Evolutionary conservation across 2,797 vertebrate species (phyloP).

Genomic region (Mionectes olivaceus): DNA sequence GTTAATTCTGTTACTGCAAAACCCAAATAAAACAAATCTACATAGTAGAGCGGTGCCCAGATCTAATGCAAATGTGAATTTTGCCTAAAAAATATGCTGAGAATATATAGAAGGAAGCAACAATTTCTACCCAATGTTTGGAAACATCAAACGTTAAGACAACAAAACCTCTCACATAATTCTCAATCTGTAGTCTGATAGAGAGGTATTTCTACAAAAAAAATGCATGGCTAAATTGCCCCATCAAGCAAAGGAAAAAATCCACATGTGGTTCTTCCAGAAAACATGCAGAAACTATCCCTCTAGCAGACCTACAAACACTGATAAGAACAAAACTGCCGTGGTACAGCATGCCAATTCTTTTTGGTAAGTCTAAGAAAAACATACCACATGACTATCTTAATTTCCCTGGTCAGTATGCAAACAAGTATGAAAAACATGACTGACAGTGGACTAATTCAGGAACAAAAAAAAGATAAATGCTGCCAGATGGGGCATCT

Average conservation of each 20-base stretch:
- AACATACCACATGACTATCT: background rate
- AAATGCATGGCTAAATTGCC: background rate
- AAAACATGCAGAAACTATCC: background rate
- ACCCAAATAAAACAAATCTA: background rate
- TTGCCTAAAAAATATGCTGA: background rate
- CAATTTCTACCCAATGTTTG: background rate
- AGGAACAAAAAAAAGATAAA: background rate
- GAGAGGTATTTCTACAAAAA: background rate
- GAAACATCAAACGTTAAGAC: background rate
- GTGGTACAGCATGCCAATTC: background rate
- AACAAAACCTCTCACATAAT: background rate
- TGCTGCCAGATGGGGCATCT: background rate
- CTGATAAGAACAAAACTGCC: background rate
- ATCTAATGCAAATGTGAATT: background rate
- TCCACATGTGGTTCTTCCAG: background rate
- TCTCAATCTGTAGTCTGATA: background rate
- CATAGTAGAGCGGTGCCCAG: background rate
- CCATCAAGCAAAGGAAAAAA: background rate
- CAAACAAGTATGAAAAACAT: background rate
- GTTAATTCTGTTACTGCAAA: background rate
- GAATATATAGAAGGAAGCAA: background rate
- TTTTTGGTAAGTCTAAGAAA: background rate
- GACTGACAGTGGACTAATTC: background rate
- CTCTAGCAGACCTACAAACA: background rate
- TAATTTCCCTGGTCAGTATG: background rate